Evolutionary conservation across 2,888 invertebrate species (phyloP), one percentile per base, ranked within the genome.

Genomic region (Ganaspis brasiliensis): DNA sequence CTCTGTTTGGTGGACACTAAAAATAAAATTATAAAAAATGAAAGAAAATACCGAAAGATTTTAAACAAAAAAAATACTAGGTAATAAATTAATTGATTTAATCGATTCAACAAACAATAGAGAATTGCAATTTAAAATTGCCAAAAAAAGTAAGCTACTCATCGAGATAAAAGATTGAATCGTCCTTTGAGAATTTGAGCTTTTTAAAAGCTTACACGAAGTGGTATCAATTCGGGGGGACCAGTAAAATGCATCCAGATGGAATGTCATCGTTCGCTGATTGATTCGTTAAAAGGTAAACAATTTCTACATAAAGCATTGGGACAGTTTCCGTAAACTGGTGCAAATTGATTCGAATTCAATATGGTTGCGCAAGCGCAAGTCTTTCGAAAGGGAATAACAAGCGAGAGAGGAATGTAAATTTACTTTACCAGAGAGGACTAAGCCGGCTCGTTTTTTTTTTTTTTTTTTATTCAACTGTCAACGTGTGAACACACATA

Each of bases 291-390:
- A 67, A 67, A 67, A 67, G 67, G 45, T 67, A 67, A 67, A 67
- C 67, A 67, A 67, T 45, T 67, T 67, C 40, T 67, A 45, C 67
- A 67, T 26, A 67, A 40, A 67, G 67, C 67, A 16, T 26, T 67
- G 45, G 45, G 45, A 67, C 45, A 67, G 67, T 26, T 67, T 67
- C 67, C 67, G 67, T 67, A 67, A 67, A 67, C 45, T 45, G 45
- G 24, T 67, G 26, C n/a, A 67, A 67, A 49, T 67, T 37, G 24
- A 67, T 67, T 67, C 81, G 73, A 79, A 85, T 85, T 86, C 87
- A 85, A 87, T 87, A 87, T 80, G 83, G 85, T 84, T 77, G 85
- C 87, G 87, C 87, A 87, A 81, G 86, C 86, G 85, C 87, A 82
- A n/a, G 45, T 67, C 67, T 45, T 26, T n/a, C 45, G 9, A 26